Conservation (phyloP, 1,140 invertebrate genomes). For the Odontomachus brunneus region DNA sequence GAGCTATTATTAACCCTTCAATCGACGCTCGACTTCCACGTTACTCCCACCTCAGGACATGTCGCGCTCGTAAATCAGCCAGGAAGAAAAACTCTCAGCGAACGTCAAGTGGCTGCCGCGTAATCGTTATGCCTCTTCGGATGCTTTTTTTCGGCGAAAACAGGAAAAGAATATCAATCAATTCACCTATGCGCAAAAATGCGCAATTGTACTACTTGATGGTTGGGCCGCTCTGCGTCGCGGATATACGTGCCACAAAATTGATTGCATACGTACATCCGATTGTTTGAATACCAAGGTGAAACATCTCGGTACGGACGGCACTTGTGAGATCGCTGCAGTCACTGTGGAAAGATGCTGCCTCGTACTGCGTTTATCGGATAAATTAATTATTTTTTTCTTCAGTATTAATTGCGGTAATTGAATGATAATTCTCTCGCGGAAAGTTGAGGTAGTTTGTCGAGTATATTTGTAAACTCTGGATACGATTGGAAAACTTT, state of each 20-base stretch:
- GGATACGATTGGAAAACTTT: background rate
- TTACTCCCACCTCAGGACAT: background rate
- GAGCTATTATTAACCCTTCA: constrained; percentile 35
- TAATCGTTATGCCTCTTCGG: too few species aligned
- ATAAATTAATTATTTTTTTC: background rate
- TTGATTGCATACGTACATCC: constrained; percentile 24
- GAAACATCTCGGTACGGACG: too few species aligned
- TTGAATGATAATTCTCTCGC: too few species aligned
- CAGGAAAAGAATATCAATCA: too few species aligned
- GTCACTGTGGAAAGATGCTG: too few species aligned
- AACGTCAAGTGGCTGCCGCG: too few species aligned
- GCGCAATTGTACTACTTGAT: too few species aligned
- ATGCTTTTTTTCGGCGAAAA: too few species aligned
- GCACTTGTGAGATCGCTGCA: background rate
- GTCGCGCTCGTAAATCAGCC: background rate
- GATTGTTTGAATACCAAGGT: background rate
- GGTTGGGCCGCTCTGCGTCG: background rate
- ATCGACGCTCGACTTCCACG: background rate
- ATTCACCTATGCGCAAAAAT: too few species aligned
- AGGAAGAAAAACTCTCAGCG: too few species aligned
- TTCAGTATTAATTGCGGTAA: too few species aligned
- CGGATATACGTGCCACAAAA: constrained; percentile 24
- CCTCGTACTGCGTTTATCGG: background rate
- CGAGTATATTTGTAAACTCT: background rate
- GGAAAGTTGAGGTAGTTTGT: background rate